Evolutionary conservation across 2,888 invertebrate genomes (phyloP).

Genomic region (Melinaea menophilus): DNA sequence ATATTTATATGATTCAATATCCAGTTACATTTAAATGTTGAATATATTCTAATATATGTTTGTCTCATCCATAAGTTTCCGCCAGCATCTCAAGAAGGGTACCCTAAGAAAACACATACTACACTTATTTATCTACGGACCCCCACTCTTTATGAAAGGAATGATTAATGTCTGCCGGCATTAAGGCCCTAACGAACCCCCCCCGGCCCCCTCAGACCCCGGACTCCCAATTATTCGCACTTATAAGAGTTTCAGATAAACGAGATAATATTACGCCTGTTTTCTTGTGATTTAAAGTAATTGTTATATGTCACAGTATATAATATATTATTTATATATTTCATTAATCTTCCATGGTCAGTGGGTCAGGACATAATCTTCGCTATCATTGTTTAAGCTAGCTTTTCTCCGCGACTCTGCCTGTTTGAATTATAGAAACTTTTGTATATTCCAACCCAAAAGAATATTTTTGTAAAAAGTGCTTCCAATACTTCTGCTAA

Average conservation of each 20-base stretch:
- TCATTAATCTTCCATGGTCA: too few species aligned
- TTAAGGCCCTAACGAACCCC: slow-evolving; percentile 72
- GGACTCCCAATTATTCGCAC: slow-evolving; percentile 69
- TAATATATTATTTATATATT: not conserved
- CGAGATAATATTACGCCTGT: slow-evolving; percentile 34
- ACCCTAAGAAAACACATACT: slow-evolving; percentile 78
- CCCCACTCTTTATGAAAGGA: slow-evolving; percentile 78
- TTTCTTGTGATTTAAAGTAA: slow-evolving; percentile 1
- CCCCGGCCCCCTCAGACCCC: slow-evolving; percentile 30
- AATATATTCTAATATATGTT: not conserved
- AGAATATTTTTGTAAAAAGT: too few species aligned
- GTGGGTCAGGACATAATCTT: too few species aligned
- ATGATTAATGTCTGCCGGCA: slow-evolving; percentile 77
- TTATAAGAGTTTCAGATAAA: slow-evolving; percentile 72
- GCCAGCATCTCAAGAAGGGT: slow-evolving; percentile 64
- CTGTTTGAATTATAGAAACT: too few species aligned
- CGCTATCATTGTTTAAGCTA: too few species aligned
- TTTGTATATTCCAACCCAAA: too few species aligned
- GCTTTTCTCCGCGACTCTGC: too few species aligned
- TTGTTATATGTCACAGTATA: not conserved
- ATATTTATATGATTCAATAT: too few species aligned
- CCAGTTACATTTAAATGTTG: too few species aligned
- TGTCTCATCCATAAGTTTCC: slow-evolving; percentile 45
- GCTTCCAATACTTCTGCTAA: too few species aligned
- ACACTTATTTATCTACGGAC: slow-evolving; percentile 76